Evolutionary conservation across 1,140 invertebrate genomes (phyloP).

Genomic region (Bilobella aurantiaca): DNA sequence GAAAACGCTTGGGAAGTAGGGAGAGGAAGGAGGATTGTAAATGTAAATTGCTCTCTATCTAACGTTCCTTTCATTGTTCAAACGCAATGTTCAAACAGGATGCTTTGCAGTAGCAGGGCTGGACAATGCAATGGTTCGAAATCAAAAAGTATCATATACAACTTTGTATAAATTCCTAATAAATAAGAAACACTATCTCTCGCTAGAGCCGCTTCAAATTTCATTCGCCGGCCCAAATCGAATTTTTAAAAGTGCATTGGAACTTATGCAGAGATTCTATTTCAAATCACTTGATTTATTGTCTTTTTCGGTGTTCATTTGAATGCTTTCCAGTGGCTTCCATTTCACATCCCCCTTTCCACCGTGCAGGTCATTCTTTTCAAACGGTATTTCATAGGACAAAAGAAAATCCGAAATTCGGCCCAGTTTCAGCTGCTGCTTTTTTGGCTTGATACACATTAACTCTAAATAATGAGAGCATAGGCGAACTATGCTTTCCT

Average conservation of each 20-base stretch:
- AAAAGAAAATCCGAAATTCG: neutral
- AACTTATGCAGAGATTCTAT: neutral
- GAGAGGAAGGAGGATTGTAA: conserved; percentile 4
- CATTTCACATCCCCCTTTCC: neutral
- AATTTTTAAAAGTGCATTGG: too few species aligned
- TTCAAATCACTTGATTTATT: neutral
- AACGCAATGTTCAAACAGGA: too few species aligned
- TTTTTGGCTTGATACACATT: neutral
- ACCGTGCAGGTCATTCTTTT: neutral
- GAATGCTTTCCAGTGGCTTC: neutral
- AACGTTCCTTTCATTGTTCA: neutral
- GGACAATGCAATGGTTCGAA: neutral
- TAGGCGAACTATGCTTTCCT: too few species aligned
- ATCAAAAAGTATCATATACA: neutral
- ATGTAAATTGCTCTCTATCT: conserved; percentile 1
- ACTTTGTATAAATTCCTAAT: neutral
- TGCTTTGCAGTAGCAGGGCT: neutral
- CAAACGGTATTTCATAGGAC: neutral
- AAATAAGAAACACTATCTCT: neutral
- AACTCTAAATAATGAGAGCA: too few species aligned
- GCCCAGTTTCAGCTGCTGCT: neutral
- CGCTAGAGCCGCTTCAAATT: neutral
- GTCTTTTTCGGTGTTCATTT: neutral
- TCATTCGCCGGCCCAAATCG: too few species aligned
- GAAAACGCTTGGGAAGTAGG: neutral